These are phyloP conservation scores for Meda fulgida DNA, from an alignment of 2,797 vertebrate species.

Conservation along the genomic window DNA sequence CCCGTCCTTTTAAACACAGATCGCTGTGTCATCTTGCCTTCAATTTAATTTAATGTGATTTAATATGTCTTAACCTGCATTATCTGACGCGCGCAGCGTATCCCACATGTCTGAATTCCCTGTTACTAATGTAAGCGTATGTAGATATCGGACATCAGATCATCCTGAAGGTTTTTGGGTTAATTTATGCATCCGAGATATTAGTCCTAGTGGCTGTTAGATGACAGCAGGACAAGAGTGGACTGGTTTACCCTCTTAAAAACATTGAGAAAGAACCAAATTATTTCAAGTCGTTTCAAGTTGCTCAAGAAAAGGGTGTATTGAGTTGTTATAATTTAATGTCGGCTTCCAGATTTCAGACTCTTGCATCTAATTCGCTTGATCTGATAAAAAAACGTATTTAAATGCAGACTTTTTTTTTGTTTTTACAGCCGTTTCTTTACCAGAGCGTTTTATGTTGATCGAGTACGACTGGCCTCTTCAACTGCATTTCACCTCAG, in stretches of 20 bases:
- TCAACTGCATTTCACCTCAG: conserved; percentile 15
- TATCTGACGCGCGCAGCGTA: neutral
- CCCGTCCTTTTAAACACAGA: neutral
- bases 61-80: neutral
- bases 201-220: neutral
- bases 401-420: too few relatives aligned
- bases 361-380: too few relatives aligned
- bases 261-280: neutral
- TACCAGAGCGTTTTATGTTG: neutral
- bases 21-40: neutral
- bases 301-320: neutral
- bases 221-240: neutral
- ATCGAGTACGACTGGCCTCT: neutral
- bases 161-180: neutral
- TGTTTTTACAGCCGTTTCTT: neutral
- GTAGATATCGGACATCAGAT: neutral
- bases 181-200: neutral
- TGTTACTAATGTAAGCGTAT: neutral
- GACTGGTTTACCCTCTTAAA: neutral
- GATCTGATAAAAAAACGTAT: too few relatives aligned
- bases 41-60: neutral
- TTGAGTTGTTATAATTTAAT: neutral
- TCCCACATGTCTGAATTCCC: neutral
- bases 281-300: neutral
- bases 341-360: neutral